A percentile compares a stretch with the other conserved stretches of the same genome.
phyloP scores from a whole-genome alignment of 1,140 invertebrate species.

The Olivierus martensii region DNA sequence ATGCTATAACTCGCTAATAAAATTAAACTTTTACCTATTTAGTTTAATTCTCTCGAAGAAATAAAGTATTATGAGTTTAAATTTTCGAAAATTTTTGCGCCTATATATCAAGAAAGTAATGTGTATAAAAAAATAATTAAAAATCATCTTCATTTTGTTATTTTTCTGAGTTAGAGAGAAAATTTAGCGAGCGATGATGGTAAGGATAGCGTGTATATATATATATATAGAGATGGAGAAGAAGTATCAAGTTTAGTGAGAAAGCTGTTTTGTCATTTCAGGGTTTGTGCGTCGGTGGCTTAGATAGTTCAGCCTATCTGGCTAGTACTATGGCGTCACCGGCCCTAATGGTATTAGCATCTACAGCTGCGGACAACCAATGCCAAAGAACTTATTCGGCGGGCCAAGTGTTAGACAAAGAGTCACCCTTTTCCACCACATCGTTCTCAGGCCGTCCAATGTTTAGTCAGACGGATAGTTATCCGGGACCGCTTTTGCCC shows the following conservation, averaged over 20 bases:
- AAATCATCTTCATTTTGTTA: too few species aligned
- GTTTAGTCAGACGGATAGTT: constrained; percentile 7
- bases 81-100: too few species aligned
- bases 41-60: too few species aligned
- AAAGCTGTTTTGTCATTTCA: neutral
- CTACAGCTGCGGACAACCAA: constrained; percentile 42
- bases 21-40: too few species aligned
- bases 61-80: too few species aligned
- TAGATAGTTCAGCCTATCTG: constrained; percentile 51
- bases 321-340: constrained; percentile 58
- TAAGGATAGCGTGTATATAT: too few species aligned
- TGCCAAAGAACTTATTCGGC: constrained; percentile 44
- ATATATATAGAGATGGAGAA: too few species aligned
- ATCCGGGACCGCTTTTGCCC: constrained; percentile 1
- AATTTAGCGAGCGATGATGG: too few species aligned
- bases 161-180: too few species aligned
- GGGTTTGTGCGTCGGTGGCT: constrained; percentile 7
- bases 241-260: neutral
- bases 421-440: constrained; percentile 27
- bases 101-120: too few species aligned
- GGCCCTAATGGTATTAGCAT: constrained; percentile 58
- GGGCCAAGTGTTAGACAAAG: neutral
- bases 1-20: too few species aligned
- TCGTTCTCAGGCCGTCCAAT: constrained; percentile 52
- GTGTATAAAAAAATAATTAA: too few species aligned